Evolutionary conservation across 1,140 invertebrate species (phyloP), one percentile per base, ranked within the genome.

Genomic region (Lucilia cuprina): DNA sequence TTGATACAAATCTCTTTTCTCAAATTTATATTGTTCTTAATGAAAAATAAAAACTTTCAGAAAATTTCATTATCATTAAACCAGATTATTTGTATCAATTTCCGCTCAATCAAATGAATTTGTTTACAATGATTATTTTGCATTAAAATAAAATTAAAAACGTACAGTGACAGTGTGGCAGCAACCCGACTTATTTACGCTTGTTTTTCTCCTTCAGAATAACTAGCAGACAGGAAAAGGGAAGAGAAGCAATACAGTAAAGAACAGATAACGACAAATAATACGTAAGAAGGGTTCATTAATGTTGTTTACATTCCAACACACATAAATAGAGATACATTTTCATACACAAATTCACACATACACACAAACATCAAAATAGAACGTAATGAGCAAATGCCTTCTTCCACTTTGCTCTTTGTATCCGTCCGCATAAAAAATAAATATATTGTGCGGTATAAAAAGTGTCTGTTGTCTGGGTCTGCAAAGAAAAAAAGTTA

Each of bases 331-430:
- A 83, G 65, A 74, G n/a, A n/a, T n/a, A n/a, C n/a, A n/a, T n/a
- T n/a, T n/a, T n/a, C n/a, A n/a, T 80, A 84, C 35, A 75, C 74
- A 85, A 5, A 41, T 41, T 41, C 85, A 60, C n/a, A 82, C 25
- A 10, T 9, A 60, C 7, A n/a, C 30, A 41, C 41, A 19, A 21
- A 19, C 47, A 60, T 14, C 17, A 70, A 13, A 60, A 30, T 35
- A 60, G 2, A 13, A 65, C n/a, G 5, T 70, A 83, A 74, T 70
- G 34, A 83, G 60, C 14, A 83, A 83, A 83, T 74, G 41, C n/a
- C 41, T 41, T 41, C 41, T 41, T 41, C 41, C 41, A 41, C 10
- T 49, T 47, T 74, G 60, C 82, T 35, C 34, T 55, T 55, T 55
- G 13, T 55, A 13, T 65, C 41, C 2, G 21, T 50, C 5, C 5